These are phyloP conservation scores for Lapara coniferarum DNA, from an alignment of 2,888 invertebrate genomes.

Conservation along the genomic window DNA sequence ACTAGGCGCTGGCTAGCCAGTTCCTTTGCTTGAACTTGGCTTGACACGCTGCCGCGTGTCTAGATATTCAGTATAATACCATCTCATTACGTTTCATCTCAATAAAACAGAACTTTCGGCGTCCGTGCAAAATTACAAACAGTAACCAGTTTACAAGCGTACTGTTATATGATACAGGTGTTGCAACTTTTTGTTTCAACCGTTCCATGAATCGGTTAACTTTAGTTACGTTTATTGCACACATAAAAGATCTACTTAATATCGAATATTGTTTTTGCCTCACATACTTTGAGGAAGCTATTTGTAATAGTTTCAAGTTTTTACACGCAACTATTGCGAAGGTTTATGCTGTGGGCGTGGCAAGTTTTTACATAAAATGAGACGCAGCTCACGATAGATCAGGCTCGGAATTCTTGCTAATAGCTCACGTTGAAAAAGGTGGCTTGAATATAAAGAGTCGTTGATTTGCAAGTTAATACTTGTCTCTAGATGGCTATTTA, in stretches of 20 bases:
- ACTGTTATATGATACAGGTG: constrained; percentile 21
- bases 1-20: no score
- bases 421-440: constrained; percentile 39
- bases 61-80: background rate
- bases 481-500: constrained; percentile 22
- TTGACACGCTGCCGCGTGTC: no score
- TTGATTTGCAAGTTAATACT: constrained; percentile 21
- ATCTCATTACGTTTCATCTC: background rate
- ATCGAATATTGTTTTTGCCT: constrained; percentile 27
- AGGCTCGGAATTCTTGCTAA: constrained; percentile 57
- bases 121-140: background rate
- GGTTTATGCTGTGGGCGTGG: constrained; percentile 53
- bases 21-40: no score
- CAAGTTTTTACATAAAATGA: constrained; percentile 57
- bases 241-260: constrained; percentile 27
- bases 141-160: background rate
- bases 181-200: constrained; percentile 24
- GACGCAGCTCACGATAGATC: constrained; percentile 49
- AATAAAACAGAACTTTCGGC: background rate
- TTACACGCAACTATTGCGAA: constrained; percentile 51
- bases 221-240: constrained; percentile 26
- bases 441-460: constrained; percentile 19
- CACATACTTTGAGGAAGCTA: constrained; percentile 50
- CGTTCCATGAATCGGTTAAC: constrained; percentile 16
- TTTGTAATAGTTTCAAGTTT: constrained; percentile 52